Percentiles rank a stretch among this genome's conserved stretches.
Evolutionary conservation across 1,140 invertebrate genomes (phyloP).

Genomic region (Mizuhopecten yessoensis): DNA sequence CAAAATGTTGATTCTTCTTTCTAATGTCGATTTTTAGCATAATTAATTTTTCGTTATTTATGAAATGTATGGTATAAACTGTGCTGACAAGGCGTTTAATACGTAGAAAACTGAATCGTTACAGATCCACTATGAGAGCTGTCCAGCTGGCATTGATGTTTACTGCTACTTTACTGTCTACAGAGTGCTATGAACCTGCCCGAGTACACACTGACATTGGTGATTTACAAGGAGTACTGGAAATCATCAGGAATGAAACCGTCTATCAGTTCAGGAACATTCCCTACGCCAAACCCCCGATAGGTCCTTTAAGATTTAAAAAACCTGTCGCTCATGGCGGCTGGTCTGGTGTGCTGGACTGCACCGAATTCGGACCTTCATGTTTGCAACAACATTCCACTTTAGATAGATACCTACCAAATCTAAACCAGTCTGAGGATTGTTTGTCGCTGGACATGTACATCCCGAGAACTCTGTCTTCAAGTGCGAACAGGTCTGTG

Average conservation of each 20-base stretch:
- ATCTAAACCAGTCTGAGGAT: constrained; percentile 46
- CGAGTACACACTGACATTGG: background rate
- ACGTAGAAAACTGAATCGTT: background rate
- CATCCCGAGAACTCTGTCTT: background rate
- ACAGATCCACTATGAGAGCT: constrained; percentile 6
- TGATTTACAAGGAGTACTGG: background rate
- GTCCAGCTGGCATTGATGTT: background rate
- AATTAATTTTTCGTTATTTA: too few relatives aligned
- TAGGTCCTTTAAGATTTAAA: constrained; percentile 90
- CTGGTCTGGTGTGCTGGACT: constrained; percentile 18
- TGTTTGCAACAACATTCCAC: constrained; percentile 42
- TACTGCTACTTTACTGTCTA: background rate
- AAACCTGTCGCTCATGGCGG: constrained; percentile 89
- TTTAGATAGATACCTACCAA: background rate
- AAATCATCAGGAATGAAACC: background rate
- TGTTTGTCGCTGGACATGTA: background rate
- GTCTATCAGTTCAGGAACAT: constrained; percentile 90
- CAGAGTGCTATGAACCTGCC: background rate
- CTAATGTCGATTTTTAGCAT: too few relatives aligned
- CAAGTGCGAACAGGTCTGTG: background rate
- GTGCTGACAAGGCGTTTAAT: too few relatives aligned
- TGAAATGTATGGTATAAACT: too few relatives aligned
- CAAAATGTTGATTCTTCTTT: too few relatives aligned
- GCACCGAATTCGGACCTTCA: constrained; percentile 33
- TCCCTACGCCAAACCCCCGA: constrained; percentile 94